These are phyloP conservation scores for Triplophysa bombifrons DNA, from an alignment of 2,797 vertebrate genomes.

Conservation along the genomic window DNA sequence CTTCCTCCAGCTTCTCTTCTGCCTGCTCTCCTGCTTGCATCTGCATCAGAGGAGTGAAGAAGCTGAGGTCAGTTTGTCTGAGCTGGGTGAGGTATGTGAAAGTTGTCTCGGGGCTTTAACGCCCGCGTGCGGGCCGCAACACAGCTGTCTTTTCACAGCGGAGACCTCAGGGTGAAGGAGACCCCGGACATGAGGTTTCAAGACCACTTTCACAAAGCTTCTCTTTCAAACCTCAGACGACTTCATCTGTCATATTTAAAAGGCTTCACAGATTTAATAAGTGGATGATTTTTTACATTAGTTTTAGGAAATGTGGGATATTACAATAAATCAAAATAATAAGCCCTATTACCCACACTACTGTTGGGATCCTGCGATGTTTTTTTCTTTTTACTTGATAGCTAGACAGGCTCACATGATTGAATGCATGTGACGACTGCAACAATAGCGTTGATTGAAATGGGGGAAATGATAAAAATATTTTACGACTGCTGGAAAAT, in stretches of 20 bases:
- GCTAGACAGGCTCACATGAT: constrained; percentile 51
- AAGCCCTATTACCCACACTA: neutral
- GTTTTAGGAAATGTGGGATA: neutral
- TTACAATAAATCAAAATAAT: neutral
- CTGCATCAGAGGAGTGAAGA: constrained; percentile 60
- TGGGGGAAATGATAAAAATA: constrained; percentile 50
- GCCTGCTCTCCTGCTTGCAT: constrained; percentile 82
- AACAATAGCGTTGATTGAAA: constrained; percentile 69
- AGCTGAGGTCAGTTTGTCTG: constrained; percentile 21
- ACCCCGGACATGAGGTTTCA: constrained; percentile 48
- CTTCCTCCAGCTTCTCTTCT: constrained; percentile 73
- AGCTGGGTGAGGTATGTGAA: constrained; percentile 32
- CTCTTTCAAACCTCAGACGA: constrained; percentile 1
- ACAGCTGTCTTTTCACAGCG: constrained; percentile 44
- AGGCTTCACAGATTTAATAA: constrained; percentile 15
- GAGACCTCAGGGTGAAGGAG: neutral
- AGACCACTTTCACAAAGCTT: constrained; percentile 14
- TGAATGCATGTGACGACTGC: constrained; percentile 52
- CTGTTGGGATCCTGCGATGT: neutral
- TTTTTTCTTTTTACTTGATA: neutral
- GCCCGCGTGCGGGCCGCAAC: constrained; percentile 18
- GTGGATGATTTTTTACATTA: constrained; percentile 10
- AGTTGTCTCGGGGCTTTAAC: constrained; percentile 32
- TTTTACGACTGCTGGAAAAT: constrained; percentile 31
- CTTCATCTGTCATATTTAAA: constrained; percentile 28